Evolutionary conservation across 2,797 vertebrate species (phyloP).

Genomic region (Mormyrops attenuatus): DNA sequence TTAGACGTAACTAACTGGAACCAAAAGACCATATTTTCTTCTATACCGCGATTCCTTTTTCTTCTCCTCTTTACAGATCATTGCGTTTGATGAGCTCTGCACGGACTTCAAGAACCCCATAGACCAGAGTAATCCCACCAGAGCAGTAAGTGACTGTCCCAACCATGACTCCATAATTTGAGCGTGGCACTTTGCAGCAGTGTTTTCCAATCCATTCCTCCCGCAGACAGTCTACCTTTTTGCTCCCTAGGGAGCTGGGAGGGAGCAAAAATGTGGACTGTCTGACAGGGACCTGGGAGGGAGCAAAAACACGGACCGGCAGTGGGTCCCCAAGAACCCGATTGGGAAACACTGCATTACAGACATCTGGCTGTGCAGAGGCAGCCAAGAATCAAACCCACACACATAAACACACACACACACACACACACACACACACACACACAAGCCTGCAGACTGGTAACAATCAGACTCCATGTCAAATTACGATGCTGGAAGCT

Average conservation of each 20-base stretch:
- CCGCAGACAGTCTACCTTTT: not conserved
- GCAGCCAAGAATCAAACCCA: not conserved
- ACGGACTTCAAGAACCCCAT: conserved; percentile 94
- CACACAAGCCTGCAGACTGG: conserved; percentile 11
- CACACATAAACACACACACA: too few relatives aligned
- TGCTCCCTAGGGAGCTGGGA: not conserved
- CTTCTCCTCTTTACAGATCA: conserved; percentile 65
- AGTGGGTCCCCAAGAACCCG: not conserved
- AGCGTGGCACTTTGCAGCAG: not conserved
- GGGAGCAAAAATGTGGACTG: not conserved
- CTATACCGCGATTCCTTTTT: not conserved
- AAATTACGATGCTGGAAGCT: not conserved
- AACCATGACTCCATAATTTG: conserved; percentile 14
- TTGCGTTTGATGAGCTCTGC: conserved; percentile 87
- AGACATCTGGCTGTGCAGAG: not conserved
- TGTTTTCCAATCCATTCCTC: not conserved
- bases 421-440: conserved; percentile 17
- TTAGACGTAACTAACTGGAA: not conserved
- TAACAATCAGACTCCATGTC: not conserved
- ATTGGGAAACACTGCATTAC: not conserved
- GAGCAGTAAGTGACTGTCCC: conserved; percentile 73
- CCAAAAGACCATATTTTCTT: not conserved
- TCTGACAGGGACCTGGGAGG: not conserved
- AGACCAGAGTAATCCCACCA: conserved; percentile 89
- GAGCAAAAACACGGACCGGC: not conserved